phyloP scores from a whole-genome alignment of 2,797 vertebrate genomes.

The Clarias pachynema region DNA sequence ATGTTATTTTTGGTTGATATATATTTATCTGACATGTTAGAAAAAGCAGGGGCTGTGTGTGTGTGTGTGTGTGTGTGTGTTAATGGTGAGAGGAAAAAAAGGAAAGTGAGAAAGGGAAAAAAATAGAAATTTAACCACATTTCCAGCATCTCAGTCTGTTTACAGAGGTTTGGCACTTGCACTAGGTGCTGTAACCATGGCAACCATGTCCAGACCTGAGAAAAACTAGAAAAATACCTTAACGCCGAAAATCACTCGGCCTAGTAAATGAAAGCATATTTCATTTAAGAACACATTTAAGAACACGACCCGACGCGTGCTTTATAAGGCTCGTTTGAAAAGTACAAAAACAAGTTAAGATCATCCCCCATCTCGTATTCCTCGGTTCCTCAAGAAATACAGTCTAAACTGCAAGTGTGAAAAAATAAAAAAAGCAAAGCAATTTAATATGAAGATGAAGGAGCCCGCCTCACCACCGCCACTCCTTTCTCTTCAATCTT shows the following conservation, averaged over 20 bases:
- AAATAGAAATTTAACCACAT: neutral
- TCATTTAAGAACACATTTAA: neutral
- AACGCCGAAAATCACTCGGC: neutral
- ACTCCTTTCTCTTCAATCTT: neutral
- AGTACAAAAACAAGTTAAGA: neutral
- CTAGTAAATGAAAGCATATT: neutral
- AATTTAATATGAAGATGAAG: neutral
- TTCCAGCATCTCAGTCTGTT: slow-evolving; percentile 30
- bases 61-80: slow-evolving; percentile 8
- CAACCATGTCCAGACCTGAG: slow-evolving; percentile 23
- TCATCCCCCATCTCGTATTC: neutral
- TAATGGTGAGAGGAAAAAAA: neutral
- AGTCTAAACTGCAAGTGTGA: neutral
- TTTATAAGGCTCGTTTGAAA: neutral
- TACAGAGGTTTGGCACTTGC: slow-evolving; percentile 30
- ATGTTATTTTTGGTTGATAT: neutral
- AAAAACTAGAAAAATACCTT: neutral
- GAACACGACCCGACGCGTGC: neutral
- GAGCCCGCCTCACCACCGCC: no score
- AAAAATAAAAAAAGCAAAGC: neutral
- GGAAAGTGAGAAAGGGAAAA: neutral
- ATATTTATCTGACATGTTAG: slow-evolving; percentile 39
- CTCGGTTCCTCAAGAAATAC: neutral
- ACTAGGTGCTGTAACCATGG: slow-evolving; percentile 46
- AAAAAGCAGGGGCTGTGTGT: slow-evolving; percentile 5